Conservation (phyloP, 2,888 invertebrate genomes). For the Aproaerema taeniolella region DNA sequence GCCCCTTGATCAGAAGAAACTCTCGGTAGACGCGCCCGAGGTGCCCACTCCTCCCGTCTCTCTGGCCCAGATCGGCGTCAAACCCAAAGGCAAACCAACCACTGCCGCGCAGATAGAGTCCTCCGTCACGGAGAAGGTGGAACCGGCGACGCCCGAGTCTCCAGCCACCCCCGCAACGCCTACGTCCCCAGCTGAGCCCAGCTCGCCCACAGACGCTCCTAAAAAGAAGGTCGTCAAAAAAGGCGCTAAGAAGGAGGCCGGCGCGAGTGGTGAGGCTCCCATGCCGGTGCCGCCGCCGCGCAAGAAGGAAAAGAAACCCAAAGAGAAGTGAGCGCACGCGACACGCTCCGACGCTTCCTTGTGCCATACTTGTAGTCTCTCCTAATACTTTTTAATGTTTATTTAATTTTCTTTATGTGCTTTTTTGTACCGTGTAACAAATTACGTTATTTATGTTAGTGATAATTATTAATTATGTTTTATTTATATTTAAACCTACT, state of each 20-base stretch:
- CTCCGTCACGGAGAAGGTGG: slow-evolving; percentile 42
- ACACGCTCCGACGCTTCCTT: slow-evolving; percentile 46
- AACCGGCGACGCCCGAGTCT: slow-evolving; percentile 19
- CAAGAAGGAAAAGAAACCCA: slow-evolving; percentile 76
- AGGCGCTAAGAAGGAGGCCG: slow-evolving; percentile 68
- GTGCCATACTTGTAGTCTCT: slow-evolving; percentile 68
- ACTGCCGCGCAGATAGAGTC: slow-evolving; percentile 62
- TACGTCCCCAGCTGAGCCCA: slow-evolving; percentile 21
- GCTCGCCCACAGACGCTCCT: slow-evolving; percentile 36
- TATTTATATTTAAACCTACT: no score
- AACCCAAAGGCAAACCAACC: slow-evolving; percentile 50
- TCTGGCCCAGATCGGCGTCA: slow-evolving; percentile 68
- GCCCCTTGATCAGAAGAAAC: slow-evolving; percentile 34
- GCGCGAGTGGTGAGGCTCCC: slow-evolving; percentile 43
- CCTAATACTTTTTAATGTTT: slow-evolving; percentile 48
- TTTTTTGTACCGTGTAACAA: slow-evolving; percentile 62
- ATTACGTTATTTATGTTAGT: slow-evolving; percentile 53
- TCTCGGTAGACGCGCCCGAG: slow-evolving; percentile 51
- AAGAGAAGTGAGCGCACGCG: slow-evolving; percentile 64
- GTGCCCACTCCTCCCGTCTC: slow-evolving; percentile 75
- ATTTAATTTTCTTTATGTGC: slow-evolving; percentile 59
- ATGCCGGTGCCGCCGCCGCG: slow-evolving; percentile 72
- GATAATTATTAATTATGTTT: slow-evolving; percentile 27
- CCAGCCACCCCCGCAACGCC: slow-evolving; percentile 17
- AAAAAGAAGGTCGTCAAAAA: slow-evolving; percentile 69